phyloP scores from a whole-genome alignment of 2,113 vertebrate species.

The Scomber japonicus region DNA sequence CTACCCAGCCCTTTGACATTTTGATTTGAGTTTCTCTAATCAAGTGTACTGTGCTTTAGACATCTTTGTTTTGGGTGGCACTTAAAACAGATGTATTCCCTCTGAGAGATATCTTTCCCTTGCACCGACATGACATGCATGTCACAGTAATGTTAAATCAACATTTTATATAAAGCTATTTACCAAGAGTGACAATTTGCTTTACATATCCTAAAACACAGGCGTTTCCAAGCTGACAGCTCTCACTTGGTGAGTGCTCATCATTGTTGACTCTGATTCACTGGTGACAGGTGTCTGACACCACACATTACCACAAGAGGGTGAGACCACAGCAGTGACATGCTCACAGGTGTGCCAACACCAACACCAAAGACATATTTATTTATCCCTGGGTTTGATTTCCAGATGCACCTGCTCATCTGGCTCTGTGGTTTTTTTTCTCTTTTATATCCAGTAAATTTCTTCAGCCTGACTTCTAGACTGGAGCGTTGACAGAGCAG shows the following conservation, averaged over 20 bases:
- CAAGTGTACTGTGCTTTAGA: too few relatives aligned
- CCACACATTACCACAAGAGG: constrained; percentile 14
- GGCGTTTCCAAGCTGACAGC: constrained; percentile 26
- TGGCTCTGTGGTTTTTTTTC: neutral
- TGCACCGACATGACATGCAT: neutral
- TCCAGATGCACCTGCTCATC: constrained; percentile 11
- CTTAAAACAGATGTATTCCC: neutral
- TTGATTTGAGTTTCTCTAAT: too few relatives aligned
- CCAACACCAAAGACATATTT: constrained; percentile 22
- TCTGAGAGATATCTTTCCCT: neutral
- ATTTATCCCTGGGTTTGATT: constrained; percentile 37
- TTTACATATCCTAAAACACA: constrained; percentile 37
- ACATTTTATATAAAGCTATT: constrained; percentile 29
- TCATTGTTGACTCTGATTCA: constrained; percentile 15
- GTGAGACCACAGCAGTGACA: neutral
- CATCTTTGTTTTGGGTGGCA: too few relatives aligned
- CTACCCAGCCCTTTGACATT: too few relatives aligned
- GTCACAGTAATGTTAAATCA: constrained; percentile 36
- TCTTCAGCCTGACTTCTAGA: constrained; percentile 36
- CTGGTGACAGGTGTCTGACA: constrained; percentile 51
- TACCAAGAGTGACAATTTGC: constrained; percentile 24
- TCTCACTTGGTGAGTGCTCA: constrained; percentile 13
- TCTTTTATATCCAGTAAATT: constrained; percentile 26
- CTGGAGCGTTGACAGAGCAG: constrained; percentile 49
- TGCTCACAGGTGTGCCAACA: neutral